These are phyloP conservation scores for Dipodomys merriami DNA, from an alignment of 2,113 vertebrate genomes.

Conservation along the genomic window DNA sequence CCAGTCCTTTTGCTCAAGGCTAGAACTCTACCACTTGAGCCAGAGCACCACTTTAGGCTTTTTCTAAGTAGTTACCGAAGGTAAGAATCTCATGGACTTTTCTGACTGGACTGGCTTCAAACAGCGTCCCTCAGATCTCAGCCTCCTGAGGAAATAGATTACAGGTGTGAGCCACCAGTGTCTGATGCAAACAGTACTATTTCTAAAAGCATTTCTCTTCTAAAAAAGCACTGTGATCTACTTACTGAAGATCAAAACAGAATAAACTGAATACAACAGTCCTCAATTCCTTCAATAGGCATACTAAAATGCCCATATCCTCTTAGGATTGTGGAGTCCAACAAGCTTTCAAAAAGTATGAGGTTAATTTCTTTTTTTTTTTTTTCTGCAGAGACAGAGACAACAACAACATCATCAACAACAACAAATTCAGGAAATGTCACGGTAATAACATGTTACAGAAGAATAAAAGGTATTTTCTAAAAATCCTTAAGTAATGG, in stretches of 20 bases:
- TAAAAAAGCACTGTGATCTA: background rate
- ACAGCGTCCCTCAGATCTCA: too few relatives aligned
- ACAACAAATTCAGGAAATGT: background rate
- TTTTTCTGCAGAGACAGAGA: background rate
- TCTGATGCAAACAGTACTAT: background rate
- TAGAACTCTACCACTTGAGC: too few relatives aligned
- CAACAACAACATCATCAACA: background rate
- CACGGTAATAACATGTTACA: background rate
- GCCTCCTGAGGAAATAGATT: too few relatives aligned
- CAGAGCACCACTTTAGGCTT: too few relatives aligned
- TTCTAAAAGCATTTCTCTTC: constrained; percentile 17
- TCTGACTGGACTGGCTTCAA: too few relatives aligned
- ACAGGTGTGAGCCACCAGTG: too few relatives aligned
- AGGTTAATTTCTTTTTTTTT: too few relatives aligned
- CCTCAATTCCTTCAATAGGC: background rate
- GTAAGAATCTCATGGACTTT: too few relatives aligned
- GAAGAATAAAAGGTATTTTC: background rate
- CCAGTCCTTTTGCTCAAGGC: too few relatives aligned
- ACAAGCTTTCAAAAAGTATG: constrained; percentile 8
- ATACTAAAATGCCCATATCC: background rate
- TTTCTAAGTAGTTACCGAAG: too few relatives aligned
- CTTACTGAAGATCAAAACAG: background rate
- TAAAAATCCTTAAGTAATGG: constrained; percentile 1
- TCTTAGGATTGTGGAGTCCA: background rate
- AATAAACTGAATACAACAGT: constrained; percentile 27